Base-by-base conservation (phyloP, 2,797 vertebrate species). In the Syngnathus acus region DNA sequence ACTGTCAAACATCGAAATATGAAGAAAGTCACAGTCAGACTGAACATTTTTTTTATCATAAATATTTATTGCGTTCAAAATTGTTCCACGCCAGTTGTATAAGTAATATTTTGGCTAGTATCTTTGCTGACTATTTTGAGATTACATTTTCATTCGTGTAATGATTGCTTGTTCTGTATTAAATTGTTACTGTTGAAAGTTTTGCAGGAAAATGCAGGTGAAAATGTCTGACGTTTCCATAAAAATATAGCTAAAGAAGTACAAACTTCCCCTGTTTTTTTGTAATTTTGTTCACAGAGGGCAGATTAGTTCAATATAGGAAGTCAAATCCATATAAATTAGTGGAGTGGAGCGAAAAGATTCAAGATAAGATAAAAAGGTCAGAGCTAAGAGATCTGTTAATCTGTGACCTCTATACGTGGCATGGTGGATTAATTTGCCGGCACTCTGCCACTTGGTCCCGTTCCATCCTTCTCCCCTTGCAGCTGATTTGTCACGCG, bases 311-410 rank as follows among this genome's bases (percentile, higher is more conserved):
- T 45, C 40, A 45, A 62, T 62, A 42, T 14, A 14, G 60, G n/a
- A 23, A 43, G 60, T 62, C 40, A 26, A 62, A 42, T 45, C 60
- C 60, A 62, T 62, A 23, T 62, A 62, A 14, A 62, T 62, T 14
- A 14, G 40, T 8, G 13, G 60, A 62, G 21, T 7, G 40, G 21
- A 23, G 39, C 9, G 60, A 62, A 62, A 62, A 62, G 60, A 62
- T 62, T 43, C 21, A 23, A 43, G 60, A 62, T 62, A 26, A 62
- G 60, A 62, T 62, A 62, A 62, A 62, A 43, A 62, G 21, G 60
- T 62, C 60, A 62, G 21, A 7, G 60, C 40, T 26, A 62, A 62
- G 40, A 62, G 40, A 43, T 62, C 40, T 62, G 40, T 62, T 42
- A 17, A 45, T 62, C 40, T 23, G n/a, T 62, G 60, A 62, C 60